Conservation (phyloP, 1,140 invertebrate genomes). For the Lasioglossum albipes region DNA sequence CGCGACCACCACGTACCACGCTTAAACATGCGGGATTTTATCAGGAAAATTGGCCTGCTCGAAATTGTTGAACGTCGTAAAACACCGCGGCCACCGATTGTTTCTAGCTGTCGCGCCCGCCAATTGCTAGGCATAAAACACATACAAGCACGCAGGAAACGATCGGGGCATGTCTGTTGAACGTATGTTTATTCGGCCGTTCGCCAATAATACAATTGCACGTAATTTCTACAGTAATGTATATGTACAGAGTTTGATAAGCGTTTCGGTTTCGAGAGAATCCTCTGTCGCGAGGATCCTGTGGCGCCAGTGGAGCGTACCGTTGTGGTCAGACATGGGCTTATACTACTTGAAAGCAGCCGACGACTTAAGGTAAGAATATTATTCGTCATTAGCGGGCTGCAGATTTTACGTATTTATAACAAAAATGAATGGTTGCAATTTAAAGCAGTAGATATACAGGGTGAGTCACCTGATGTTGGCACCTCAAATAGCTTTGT, state of each 20-base stretch:
- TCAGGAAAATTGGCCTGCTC: not conserved
- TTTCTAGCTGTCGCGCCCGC: not conserved
- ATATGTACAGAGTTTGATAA: slow-evolving; percentile 2
- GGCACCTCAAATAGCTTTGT: too few relatives aligned
- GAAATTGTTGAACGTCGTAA: not conserved
- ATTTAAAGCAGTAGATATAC: too few relatives aligned
- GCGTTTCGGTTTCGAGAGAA: slow-evolving; percentile 1
- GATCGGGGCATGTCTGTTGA: not conserved
- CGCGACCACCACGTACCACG: not conserved
- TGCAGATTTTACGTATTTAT: too few relatives aligned
- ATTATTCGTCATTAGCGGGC: too few relatives aligned
- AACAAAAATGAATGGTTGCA: too few relatives aligned
- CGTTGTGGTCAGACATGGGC: too few relatives aligned
- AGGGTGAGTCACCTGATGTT: too few relatives aligned
- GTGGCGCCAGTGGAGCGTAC: not conserved
- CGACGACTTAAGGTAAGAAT: too few relatives aligned
- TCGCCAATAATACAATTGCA: not conserved
- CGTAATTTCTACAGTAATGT: slow-evolving; percentile 1
- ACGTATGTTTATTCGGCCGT: slow-evolving; percentile 23
- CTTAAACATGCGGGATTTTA: not conserved
- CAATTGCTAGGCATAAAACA: not conserved
- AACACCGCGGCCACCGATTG: not conserved
- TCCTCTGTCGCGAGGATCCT: not conserved
- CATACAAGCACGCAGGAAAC: too few relatives aligned
- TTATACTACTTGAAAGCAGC: too few relatives aligned